Percentiles rank a stretch among this genome's conserved stretches.
These are phyloP conservation scores for Resseliella maxima DNA, from an alignment of 2,888 invertebrate species.

Conservation along the genomic window DNA sequence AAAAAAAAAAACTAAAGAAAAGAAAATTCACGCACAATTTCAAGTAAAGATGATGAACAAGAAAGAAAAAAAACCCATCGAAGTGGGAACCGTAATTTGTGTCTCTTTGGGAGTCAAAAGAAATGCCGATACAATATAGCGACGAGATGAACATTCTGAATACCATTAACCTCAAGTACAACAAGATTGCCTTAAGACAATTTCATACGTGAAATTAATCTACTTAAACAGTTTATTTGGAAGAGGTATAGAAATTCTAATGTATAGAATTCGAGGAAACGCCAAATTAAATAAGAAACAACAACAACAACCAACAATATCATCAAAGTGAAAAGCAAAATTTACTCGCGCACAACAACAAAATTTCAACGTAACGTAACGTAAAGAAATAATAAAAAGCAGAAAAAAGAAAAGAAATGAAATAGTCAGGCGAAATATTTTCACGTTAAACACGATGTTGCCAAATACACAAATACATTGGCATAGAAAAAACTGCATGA, in stretches of 20 bases:
- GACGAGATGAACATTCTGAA: not conserved
- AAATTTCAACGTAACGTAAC: no score
- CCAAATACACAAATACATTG: not conserved
- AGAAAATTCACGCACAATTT: slow-evolving; percentile 19
- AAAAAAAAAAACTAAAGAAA: not conserved
- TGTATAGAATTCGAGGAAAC: not conserved
- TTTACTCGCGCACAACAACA: not conserved
- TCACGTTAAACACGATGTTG: not conserved
- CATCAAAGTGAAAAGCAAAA: slow-evolving; percentile 2
- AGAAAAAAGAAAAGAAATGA: not conserved
- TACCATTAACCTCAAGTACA: slow-evolving; percentile 51
- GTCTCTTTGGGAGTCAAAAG: slow-evolving; percentile 41
- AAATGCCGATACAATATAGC: not conserved
- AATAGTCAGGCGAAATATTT: slow-evolving; percentile 10
- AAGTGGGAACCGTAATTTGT: not conserved
- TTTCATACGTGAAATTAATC: slow-evolving; percentile 48
- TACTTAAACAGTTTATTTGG: not conserved
- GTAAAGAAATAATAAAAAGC: no score
- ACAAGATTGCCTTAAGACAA: slow-evolving; percentile 36
- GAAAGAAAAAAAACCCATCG: not conserved
- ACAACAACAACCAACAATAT: no score
- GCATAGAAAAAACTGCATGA: slow-evolving; percentile 16
- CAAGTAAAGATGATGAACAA: not conserved
- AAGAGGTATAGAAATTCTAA: not conserved
- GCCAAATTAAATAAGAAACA: not conserved